A percentile compares a stretch with the other conserved stretches of the same genome.
Evolutionary conservation across 2,888 invertebrate species (phyloP).

Genomic region (Cerastis leucographa): DNA sequence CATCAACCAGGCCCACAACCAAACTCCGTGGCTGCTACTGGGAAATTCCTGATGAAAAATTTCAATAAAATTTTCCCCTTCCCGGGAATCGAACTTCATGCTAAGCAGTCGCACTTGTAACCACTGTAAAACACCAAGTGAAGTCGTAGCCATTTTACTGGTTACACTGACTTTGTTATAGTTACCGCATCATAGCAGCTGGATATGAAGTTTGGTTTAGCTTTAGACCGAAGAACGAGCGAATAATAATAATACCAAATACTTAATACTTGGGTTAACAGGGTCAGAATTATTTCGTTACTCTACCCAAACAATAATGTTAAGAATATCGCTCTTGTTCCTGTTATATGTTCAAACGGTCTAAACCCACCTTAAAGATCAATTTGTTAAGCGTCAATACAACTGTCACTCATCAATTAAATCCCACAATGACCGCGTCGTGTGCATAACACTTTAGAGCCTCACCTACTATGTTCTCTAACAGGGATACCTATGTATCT

Average conservation of each 20-base stretch:
- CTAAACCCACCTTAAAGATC: background rate
- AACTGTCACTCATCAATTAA: conserved; percentile 8
- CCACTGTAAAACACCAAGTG: background rate
- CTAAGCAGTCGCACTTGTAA: too few relatives aligned
- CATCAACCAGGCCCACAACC: background rate
- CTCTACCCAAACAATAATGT: background rate
- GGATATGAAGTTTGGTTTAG: background rate
- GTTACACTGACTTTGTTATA: background rate
- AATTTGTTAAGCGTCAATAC: background rate
- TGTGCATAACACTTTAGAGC: conserved; percentile 5
- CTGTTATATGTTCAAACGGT: background rate
- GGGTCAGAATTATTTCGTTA: background rate
- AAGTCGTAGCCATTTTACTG: conserved; percentile 11
- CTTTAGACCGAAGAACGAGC: background rate
- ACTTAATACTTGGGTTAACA: background rate
- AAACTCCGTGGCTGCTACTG: too few relatives aligned
- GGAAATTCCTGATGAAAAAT: background rate
- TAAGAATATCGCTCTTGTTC: background rate
- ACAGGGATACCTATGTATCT: conserved; percentile 53
- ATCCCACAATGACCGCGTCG: background rate
- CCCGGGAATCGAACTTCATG: too few relatives aligned
- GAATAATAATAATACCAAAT: too few relatives aligned
- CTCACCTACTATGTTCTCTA: conserved; percentile 16
- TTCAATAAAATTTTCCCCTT: background rate
- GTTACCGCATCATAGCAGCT: conserved; percentile 27